Base-by-base conservation (phyloP, 2,113 vertebrate species). In the Noturus placidus region DNA sequence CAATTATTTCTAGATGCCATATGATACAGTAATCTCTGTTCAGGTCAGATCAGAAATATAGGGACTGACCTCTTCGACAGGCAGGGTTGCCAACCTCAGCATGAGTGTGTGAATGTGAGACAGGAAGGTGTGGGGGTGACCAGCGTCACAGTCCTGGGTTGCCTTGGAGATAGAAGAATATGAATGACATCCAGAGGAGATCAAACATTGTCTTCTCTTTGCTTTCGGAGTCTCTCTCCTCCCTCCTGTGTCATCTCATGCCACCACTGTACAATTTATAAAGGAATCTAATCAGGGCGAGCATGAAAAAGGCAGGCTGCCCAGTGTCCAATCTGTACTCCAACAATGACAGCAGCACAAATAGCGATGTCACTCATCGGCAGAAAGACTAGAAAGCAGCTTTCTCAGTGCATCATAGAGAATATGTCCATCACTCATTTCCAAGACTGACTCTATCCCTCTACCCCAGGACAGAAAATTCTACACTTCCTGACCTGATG, bases 151-250 rank as follows among this genome's bases (percentile, higher is more conserved):
- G 17, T 25, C 50, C 17, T 15, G n/a, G 76, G 84, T 88, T 90
- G 87, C 80, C 56, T 33, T 90, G 87, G 89, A 78, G 87, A 90
- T 70, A 70, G 67, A 30, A 13, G 69, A 15, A 74, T 78, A 82
- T 82, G 76, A 88, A 70, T 76, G 67, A 79, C 59, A 82, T 77
- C 84, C 59, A 4, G 69, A n/a, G 17, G 69, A 65, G 38, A 83
- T 85, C 63, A 83, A 87, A 77, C 86, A 35, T 72, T 54, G 8
- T 59, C n/a, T 59, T 76, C n/a, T 50, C 13, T 35, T 69, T 54
- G 20, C 76, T 17, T 33, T 79, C 27, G 0, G n/a, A 79, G 76
- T 61, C 33, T 25, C 19, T 33, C 42, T 35, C 54, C 42, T 56
- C 38, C 54, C 67, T 74, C 33, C 57, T 2, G 15, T 87, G 79